Conservation (phyloP, 2,888 invertebrate species). For the Pammene fasciana region DNA sequence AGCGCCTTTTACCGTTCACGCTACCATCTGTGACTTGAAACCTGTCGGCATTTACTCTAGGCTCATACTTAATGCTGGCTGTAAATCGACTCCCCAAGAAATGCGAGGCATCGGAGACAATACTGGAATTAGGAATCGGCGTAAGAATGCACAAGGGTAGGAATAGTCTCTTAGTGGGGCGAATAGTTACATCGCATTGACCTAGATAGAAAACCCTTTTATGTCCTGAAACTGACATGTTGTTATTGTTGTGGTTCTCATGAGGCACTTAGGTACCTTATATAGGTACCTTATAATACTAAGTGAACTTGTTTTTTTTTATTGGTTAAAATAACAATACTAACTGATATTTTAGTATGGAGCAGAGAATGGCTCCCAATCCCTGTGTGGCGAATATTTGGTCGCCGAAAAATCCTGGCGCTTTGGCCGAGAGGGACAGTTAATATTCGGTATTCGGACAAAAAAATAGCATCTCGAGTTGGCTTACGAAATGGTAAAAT, state of each 20-base stretch:
- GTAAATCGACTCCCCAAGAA: conserved; percentile 22
- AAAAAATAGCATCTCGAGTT: no score
- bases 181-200: conserved; percentile 4
- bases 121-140: conserved; percentile 23
- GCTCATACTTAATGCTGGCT: conserved; percentile 22
- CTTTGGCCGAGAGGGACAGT: no score
- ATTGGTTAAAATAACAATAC: no score
- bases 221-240: neutral
- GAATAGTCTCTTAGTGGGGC: conserved; percentile 14
- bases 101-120: conserved; percentile 16
- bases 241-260: neutral
- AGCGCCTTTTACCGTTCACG: neutral
- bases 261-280: no score
- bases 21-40: neutral
- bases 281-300: no score
- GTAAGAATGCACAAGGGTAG: conserved; percentile 24
- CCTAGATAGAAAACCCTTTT: conserved; percentile 22
- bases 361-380: no score
- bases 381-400: no score
- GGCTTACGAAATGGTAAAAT: no score
- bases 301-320: no score
- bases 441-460: no score
- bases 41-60: neutral
- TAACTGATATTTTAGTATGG: no score
- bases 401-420: no score